Conservation (phyloP, 1,140 invertebrate genomes). For the Formica exsecta region DNA sequence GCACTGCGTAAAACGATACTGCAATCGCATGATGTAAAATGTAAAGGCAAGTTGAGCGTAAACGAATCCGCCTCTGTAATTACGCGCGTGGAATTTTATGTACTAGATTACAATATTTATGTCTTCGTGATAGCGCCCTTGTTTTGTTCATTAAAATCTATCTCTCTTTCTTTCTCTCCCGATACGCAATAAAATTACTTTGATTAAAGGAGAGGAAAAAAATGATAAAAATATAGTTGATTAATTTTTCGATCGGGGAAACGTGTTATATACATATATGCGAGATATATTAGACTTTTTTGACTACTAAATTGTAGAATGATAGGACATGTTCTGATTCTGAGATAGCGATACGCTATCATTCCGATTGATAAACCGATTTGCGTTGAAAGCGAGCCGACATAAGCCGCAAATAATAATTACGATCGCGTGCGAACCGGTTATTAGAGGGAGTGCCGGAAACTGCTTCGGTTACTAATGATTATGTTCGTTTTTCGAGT, state of each 20-base stretch:
- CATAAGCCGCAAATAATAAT: constrained; percentile 78
- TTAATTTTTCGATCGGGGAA: not conserved
- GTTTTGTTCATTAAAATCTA: constrained; percentile 17
- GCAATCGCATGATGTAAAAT: constrained; percentile 67
- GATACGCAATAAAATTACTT: not conserved
- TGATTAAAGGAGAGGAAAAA: no score
- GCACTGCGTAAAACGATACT: constrained; percentile 71
- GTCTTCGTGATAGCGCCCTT: constrained; percentile 30
- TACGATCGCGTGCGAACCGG: constrained; percentile 78
- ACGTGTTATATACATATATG: not conserved
- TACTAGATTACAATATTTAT: constrained; percentile 28
- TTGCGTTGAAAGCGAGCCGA: constrained; percentile 52
- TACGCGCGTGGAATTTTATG: constrained; percentile 24
- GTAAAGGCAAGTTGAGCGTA: not conserved
- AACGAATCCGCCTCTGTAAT: constrained; percentile 14
- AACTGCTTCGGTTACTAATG: constrained; percentile 80
- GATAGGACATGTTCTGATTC: not conserved
- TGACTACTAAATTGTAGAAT: not conserved
- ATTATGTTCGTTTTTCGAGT: constrained; percentile 78
- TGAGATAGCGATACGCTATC: not conserved
- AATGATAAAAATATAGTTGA: no score
- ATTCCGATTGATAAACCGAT: constrained; percentile 34
- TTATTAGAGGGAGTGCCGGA: constrained; percentile 77
- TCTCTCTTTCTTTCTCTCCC: not conserved
- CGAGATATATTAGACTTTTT: not conserved